Base-by-base conservation (phyloP, 2,888 invertebrate species). In the Campaea margaritaria region DNA sequence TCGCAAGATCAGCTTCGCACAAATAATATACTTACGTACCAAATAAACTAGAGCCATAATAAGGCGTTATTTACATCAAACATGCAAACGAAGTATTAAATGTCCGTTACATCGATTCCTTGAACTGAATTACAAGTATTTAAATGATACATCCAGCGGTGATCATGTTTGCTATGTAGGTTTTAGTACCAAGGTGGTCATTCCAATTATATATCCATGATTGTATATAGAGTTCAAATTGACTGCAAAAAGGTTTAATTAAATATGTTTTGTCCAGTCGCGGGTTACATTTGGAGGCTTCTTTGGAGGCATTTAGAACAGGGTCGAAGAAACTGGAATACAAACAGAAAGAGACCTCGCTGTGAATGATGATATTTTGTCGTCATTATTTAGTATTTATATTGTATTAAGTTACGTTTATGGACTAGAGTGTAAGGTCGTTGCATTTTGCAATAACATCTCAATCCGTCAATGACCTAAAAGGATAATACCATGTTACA, bases 71-170 rank as follows among this genome's bases (percentile, higher is more conserved):
- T 50, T 57, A 41, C 50, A 45, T 39, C 39, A 38, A 38, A 38
- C 46, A n/a, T 16, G 44, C 42, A 36, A 52, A 52, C 52, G 45
- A 46, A 56, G 48, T 58, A 60, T 53, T 53, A 46, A 43, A 60
- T 61, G 45, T 62, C 49, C 58, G 39, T 43, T 31, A 31, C 10
- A 31, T 60, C 38, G 62, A 59, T 50, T 74, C 87, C 87, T 87
- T 87, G 87, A 83, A 81, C 87, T 84, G 72, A 73, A 79, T 86
- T 74, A 61, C 78, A 50, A 76, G 79, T 81, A 81, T 82, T 82
- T 71, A 82, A 83, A 83, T 83, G 70, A 73, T 70, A 70, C 69
- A 65, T 68, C 67, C 60, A 69, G 68, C 65, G 43, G 45, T 58
- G 66, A 78, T 73, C 80, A 72, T 68, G 80, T 79, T 73, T 74